Percentiles rank a stretch among this genome's conserved stretches.
Conservation (phyloP, 2,113 vertebrate genomes). For the Misgurnus mizolepis region DNA sequence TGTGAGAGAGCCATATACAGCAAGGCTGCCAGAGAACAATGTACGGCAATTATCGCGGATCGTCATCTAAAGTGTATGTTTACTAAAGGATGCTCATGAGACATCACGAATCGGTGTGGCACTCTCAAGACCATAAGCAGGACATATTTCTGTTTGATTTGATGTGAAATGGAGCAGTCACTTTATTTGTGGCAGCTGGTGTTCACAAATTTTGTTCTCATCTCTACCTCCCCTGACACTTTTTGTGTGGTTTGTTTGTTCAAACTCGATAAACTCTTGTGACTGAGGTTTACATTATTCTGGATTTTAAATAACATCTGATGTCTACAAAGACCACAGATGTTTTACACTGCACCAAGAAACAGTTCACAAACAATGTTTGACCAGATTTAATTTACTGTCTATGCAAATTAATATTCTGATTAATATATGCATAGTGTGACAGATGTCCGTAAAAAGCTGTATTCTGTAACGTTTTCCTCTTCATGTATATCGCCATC, state of each 20-base stretch:
- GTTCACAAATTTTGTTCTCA: constrained; percentile 5
- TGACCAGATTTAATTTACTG: too few species aligned
- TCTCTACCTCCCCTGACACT: background rate
- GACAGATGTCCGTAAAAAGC: too few species aligned
- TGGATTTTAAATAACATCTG: background rate
- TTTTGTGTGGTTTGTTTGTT: constrained; percentile 12
- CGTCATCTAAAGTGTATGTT: constrained; percentile 33
- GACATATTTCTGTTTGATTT: constrained; percentile 3
- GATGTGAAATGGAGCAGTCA: constrained; percentile 22
- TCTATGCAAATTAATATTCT: too few species aligned
- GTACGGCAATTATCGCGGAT: constrained; percentile 32
- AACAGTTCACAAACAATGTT: background rate
- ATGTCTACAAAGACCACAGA: background rate
- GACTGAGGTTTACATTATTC: background rate
- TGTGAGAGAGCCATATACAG: constrained; percentile 4
- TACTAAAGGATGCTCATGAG: constrained; percentile 1
- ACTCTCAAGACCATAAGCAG: constrained; percentile 12
- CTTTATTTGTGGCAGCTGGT: constrained; percentile 23
- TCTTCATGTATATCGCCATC: too few species aligned
- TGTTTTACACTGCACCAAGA: background rate
- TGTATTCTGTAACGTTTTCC: too few species aligned
- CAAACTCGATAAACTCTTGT: background rate
- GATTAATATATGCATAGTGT: too few species aligned
- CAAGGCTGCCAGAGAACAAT: background rate
- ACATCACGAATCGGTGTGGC: background rate